These are phyloP conservation scores for Acanthosepion lycidas DNA, from an alignment of 2,888 invertebrate species.

Conservation along the genomic window DNA sequence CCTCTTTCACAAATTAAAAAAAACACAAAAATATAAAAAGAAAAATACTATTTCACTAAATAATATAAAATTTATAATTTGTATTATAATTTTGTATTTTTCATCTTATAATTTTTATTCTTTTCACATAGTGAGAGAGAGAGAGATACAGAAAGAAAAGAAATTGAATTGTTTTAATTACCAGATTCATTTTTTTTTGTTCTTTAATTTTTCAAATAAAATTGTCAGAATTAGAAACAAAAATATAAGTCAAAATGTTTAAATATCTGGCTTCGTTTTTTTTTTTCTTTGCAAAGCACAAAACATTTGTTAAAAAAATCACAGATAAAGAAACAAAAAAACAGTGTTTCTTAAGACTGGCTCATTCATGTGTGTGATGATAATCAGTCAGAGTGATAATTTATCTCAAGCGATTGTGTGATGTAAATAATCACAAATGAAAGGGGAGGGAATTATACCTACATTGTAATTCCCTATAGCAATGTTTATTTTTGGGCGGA, in stretches of 20 bases:
- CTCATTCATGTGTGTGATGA: not conserved
- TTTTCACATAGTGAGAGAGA: too few relatives aligned
- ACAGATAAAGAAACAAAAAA: not conserved
- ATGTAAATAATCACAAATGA: not conserved
- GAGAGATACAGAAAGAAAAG: not conserved
- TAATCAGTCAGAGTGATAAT: not conserved
- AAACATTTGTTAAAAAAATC: not conserved
- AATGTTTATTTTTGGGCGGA: slow-evolving; percentile 16
- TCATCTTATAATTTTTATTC: too few relatives aligned
- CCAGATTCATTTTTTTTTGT: not conserved
- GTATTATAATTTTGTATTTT: too few relatives aligned
- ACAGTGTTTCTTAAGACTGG: not conserved
- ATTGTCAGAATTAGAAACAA: not conserved
- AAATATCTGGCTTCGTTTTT: not conserved
- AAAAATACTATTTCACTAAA: too few relatives aligned
- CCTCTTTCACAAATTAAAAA: too few relatives aligned
- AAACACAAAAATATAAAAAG: too few relatives aligned
- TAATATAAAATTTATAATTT: too few relatives aligned
- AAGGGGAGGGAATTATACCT: not conserved
- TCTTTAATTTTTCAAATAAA: not conserved
- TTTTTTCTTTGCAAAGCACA: not conserved
- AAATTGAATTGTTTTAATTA: not conserved
- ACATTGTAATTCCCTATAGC: not conserved
- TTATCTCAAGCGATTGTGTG: not conserved
- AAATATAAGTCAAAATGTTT: not conserved